phyloP scores from a whole-genome alignment of 2,888 invertebrate genomes.

The Psylliodes chrysocephalus region DNA sequence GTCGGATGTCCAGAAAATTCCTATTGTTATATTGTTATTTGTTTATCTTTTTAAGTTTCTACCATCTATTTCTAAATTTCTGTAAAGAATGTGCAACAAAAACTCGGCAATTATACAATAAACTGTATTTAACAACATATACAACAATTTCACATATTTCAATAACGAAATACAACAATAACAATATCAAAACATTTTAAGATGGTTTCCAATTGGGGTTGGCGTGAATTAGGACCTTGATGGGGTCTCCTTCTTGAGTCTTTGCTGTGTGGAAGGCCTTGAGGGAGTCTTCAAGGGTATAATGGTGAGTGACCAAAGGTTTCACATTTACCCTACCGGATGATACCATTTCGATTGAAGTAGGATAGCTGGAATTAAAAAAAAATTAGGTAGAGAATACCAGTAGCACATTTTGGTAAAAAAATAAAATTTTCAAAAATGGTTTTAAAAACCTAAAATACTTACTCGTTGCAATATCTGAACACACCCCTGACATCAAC shows the following conservation, averaged over 20 bases:
- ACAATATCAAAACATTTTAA: not conserved
- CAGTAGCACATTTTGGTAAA: no score
- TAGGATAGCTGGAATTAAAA: slow-evolving; percentile 72
- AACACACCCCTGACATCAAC: slow-evolving; percentile 94
- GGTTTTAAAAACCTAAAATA: no score
- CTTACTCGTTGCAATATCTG: slow-evolving; percentile 90
- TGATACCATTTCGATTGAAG: slow-evolving; percentile 81
- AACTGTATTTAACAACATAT: slow-evolving; percentile 7
- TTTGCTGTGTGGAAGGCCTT: slow-evolving; percentile 87
- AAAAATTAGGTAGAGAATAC: no score
- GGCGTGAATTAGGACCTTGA: slow-evolving; percentile 91
- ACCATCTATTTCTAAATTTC: no score
- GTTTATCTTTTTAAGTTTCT: no score
- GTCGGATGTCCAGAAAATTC: no score
- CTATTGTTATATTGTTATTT: no score
- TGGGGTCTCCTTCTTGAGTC: slow-evolving; percentile 76
- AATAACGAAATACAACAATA: slow-evolving; percentile 9
- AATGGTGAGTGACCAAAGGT: slow-evolving; percentile 86
- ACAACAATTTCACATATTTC: not conserved
- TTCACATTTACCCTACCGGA: slow-evolving; percentile 82
- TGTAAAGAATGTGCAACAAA: no score
- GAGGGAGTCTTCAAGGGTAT: slow-evolving; percentile 77
- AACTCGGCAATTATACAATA: not conserved
- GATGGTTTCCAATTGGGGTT: slow-evolving; percentile 59
- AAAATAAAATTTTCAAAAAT: no score